Conservation (phyloP, 2,113 vertebrate species). For the Ctenomys sociabilis region DNA sequence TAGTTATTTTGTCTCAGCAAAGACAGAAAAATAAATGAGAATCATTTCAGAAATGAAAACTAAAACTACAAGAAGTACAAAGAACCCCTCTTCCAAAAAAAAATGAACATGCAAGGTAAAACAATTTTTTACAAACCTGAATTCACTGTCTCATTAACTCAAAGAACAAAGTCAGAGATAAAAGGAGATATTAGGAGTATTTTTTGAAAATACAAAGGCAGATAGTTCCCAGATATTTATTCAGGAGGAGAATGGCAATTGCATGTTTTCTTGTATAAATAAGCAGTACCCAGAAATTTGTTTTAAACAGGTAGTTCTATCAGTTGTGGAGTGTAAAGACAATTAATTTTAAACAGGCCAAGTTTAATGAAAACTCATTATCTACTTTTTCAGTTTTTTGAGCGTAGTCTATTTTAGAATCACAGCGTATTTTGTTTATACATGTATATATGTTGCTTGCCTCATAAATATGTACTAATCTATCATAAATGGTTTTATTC, state of each 20-base stretch:
- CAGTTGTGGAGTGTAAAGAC: not conserved
- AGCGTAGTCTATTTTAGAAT: not conserved
- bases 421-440: not conserved
- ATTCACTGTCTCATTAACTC: not conserved
- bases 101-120: not conserved
- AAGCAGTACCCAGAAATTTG: not conserved
- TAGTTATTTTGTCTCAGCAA: not conserved
- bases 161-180: not conserved
- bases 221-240: not conserved
- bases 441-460: not conserved
- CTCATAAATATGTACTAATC: not conserved
- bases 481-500: not conserved
- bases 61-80: not conserved
- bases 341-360: not conserved
- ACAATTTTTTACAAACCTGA: not conserved
- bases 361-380: not conserved
- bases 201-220: not conserved
- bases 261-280: not conserved
- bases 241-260: no score
- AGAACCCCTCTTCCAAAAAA: not conserved
- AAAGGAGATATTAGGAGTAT: not conserved
- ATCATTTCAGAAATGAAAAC: not conserved
- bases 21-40: not conserved
- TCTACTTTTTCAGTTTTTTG: not conserved
- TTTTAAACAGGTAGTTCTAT: not conserved